Percentiles rank a stretch among this genome's conserved stretches.
These are phyloP conservation scores for Hoplostethus mediterraneus DNA, from an alignment of 2,797 vertebrate species.

Conservation along the genomic window DNA sequence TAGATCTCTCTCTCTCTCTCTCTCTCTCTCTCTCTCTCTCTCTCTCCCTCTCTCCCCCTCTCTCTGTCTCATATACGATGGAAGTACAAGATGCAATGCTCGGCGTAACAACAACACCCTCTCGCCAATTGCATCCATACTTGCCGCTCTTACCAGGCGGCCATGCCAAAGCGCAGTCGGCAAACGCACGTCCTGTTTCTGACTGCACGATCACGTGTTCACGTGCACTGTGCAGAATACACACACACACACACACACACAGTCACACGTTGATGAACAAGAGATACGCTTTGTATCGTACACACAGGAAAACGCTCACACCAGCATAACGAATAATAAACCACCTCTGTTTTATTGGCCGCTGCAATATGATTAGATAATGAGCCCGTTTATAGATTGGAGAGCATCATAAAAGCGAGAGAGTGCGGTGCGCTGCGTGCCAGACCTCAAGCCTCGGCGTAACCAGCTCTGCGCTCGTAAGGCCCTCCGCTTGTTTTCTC, in stretches of 20 bases:
- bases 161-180: slow-evolving; percentile 57
- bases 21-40: slow-evolving; percentile 22
- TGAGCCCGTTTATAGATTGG: slow-evolving; percentile 71
- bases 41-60: slow-evolving; percentile 46
- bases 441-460: slow-evolving; percentile 67
- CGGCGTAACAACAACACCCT: slow-evolving; percentile 47
- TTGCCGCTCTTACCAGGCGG: slow-evolving; percentile 32
- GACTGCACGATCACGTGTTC: slow-evolving; percentile 42
- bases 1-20: not conserved
- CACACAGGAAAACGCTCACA: not conserved
- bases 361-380: slow-evolving; percentile 62
- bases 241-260: slow-evolving; percentile 27
- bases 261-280: slow-evolving; percentile 6
- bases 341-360: slow-evolving; percentile 33
- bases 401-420: slow-evolving; percentile 65
- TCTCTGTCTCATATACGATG: slow-evolving; percentile 23
- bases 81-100: slow-evolving; percentile 32
- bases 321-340: slow-evolving; percentile 20
- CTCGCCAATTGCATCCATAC: slow-evolving; percentile 53
- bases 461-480: slow-evolving; percentile 65
- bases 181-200: slow-evolving; percentile 35
- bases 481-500: slow-evolving; percentile 59
- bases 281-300: slow-evolving; percentile 20
- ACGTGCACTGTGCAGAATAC: slow-evolving; percentile 30
- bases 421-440: slow-evolving; percentile 46